A percentile compares a stretch with the other conserved stretches of the same genome.
Conservation (phyloP, 1,140 invertebrate species). For the Procambarus clarkii region DNA sequence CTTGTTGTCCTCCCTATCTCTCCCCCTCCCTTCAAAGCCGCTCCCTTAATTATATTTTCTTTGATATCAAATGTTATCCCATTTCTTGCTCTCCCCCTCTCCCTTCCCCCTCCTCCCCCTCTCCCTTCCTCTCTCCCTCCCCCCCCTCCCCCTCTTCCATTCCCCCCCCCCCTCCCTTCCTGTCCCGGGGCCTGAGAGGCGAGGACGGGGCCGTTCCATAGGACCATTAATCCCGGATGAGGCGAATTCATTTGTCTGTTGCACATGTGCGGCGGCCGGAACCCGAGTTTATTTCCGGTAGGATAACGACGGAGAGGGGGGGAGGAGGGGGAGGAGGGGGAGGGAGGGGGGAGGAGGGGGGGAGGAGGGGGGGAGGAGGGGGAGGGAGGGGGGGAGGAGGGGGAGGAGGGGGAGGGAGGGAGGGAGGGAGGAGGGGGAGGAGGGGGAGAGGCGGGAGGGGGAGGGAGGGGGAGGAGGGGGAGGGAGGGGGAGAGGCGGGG, state of each 20-base stretch:
- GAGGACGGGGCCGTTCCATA: not conserved
- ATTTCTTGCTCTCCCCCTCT: not conserved
- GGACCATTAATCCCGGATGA: not conserved
- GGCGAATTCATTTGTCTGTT: not conserved
- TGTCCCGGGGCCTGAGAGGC: too few relatives aligned
- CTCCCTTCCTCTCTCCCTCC: not conserved
- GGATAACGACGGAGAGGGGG: not conserved
- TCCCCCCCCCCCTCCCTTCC: too few relatives aligned
- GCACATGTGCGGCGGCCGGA: not conserved
- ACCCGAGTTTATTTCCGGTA: not conserved
- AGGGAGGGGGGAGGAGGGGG: slow-evolving; percentile 6
- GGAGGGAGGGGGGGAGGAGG: not conserved
- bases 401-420: not conserved
- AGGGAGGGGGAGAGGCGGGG: too few relatives aligned
- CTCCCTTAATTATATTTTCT: too few relatives aligned
- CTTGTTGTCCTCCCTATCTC: too few relatives aligned
- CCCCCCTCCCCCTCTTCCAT: not conserved
- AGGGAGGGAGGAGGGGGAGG: not conserved
- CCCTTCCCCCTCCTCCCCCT: not conserved
- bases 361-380: not conserved
- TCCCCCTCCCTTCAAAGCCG: too few relatives aligned
- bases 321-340: not conserved
- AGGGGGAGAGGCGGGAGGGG: not conserved
- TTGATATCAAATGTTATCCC: too few relatives aligned
- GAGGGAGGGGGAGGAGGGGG: not conserved